Conservation (phyloP, 92 coral and sea anemone genomes). For the Porites evermanni region DNA sequence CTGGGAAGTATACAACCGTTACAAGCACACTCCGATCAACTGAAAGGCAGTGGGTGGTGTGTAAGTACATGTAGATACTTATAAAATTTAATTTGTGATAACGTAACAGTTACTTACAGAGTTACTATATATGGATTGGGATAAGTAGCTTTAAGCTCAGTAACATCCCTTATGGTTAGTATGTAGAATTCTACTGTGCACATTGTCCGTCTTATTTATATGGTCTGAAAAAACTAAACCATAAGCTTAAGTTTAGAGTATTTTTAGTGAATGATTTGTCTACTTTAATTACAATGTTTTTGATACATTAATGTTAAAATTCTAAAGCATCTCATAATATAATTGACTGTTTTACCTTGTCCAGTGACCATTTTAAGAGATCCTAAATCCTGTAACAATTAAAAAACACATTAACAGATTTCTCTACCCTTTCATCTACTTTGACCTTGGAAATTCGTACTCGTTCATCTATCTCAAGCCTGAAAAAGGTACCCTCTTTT, state of each 20-base stretch:
- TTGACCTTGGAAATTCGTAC: too few relatives aligned
- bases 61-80: not conserved
- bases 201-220: not conserved
- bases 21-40: slow-evolving; percentile 2
- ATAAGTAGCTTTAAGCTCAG: not conserved
- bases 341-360: slow-evolving; percentile 26
- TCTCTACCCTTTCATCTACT: too few relatives aligned
- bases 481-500: too few relatives aligned
- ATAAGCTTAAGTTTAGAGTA: not conserved
- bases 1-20: not conserved
- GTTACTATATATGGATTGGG: not conserved
- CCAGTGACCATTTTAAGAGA: slow-evolving; percentile 37
- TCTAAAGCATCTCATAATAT: not conserved
- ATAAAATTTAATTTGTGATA: not conserved
- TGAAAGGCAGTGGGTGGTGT: slow-evolving; percentile 5
- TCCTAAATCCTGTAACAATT: not conserved
- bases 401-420: too few relatives aligned
- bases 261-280: not conserved
- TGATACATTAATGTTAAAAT: not conserved
- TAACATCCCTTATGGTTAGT: not conserved
- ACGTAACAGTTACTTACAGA: not conserved
- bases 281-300: not conserved
- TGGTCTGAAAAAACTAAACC: too few relatives aligned
- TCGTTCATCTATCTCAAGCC: too few relatives aligned
- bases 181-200: slow-evolving; percentile 5